Base-by-base conservation (phyloP, 2,888 invertebrate species). In the Stenotaenia linearis region DNA sequence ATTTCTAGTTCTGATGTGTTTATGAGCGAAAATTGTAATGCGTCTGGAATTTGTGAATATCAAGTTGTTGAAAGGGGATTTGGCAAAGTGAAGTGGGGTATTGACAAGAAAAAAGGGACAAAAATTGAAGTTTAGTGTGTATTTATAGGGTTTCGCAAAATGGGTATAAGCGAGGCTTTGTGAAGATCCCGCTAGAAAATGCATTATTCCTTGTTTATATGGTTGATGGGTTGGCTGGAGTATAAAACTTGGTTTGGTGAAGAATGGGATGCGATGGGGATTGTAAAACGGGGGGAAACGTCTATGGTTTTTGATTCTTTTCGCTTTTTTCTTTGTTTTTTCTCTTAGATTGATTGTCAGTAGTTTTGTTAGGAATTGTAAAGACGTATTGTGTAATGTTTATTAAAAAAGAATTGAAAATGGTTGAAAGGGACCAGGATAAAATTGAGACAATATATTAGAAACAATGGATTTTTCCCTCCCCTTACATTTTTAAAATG, bases 151-250 rank as follows among this genome's bases (percentile, higher is more conserved):
- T 69, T 10, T 23, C 10, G 28, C 25, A 69, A 28, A 69, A 69
- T 69, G 69, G 69, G n/a, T 69, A 69, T 28, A 23, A 12, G 69
- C n/a, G 28, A 69, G 69, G 69, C 25, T 23, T 69, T 69, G 69
- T 28, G 69, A 69, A 69, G 69, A 69, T 69, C 69, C 50, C n/a
- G 18, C 50, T 69, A 28, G 45, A 69, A 56, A 56, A 69, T 69
- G 69, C 69, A 69, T 69, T 69, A 69, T 69, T 69, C 69, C 69
- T 69, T 69, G 69, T 69, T 69, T 23, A 69, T 69, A n/a, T 69
- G 25, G 23, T 23, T 69, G 69, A 28, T 69, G 69, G 69, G 28
- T 69, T 69, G 25, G 2, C 25, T 69, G 69, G 25, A 69, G n/a
- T 69, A 69, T 28, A 69, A 69, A 69, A 69, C 69, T 69, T 28